These are phyloP conservation scores for Sisor rabdophorus DNA, from an alignment of 2,113 vertebrate genomes.

Conservation along the genomic window DNA sequence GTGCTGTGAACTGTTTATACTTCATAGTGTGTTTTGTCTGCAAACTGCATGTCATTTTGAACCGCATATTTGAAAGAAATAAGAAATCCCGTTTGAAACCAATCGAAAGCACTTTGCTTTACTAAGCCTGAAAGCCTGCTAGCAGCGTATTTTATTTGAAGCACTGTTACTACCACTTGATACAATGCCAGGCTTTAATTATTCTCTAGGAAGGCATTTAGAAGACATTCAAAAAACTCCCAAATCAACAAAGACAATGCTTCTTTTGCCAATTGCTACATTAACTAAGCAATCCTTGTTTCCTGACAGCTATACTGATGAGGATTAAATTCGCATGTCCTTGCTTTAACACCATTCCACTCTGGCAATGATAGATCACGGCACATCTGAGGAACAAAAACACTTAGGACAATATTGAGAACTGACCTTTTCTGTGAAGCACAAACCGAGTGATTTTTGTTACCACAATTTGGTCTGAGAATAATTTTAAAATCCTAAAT, in stretches of 20 bases:
- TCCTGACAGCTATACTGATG: neutral
- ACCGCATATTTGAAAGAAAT: no score
- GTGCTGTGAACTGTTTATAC: no score
- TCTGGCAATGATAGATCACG: neutral
- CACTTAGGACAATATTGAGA: neutral
- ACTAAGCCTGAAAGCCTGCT: neutral
- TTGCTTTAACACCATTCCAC: neutral
- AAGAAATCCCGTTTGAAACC: neutral
- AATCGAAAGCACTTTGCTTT: neutral
- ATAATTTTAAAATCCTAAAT: no score
- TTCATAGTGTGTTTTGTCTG: neutral
- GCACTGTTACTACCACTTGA: slow-evolving; percentile 2
- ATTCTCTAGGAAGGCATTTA: neutral
- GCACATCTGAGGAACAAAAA: neutral
- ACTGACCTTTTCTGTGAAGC: neutral
- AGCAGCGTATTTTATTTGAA: neutral
- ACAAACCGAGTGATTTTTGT: neutral
- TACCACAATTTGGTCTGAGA: neutral
- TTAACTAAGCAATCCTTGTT: neutral
- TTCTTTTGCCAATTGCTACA: neutral
- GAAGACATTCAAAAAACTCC: neutral
- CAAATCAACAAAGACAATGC: neutral
- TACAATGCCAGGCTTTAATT: neutral
- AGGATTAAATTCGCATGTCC: neutral
- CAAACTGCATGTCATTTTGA: neutral